phyloP scores from a whole-genome alignment of 2,888 invertebrate genomes.

The Xanthorhoe spadicearia region DNA sequence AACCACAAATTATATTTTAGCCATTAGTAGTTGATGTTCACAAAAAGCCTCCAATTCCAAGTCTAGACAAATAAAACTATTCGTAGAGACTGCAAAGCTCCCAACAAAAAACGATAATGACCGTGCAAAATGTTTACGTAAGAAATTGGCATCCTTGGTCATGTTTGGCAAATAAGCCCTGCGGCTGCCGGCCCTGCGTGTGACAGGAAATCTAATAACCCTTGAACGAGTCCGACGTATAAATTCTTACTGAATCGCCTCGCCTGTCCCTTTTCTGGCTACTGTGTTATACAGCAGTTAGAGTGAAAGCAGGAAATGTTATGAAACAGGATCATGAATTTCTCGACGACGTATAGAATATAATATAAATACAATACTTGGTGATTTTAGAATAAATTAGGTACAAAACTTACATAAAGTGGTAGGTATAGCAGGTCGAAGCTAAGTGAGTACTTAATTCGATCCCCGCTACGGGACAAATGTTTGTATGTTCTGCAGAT shows the following conservation, averaged over 20 bases:
- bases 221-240: constrained; percentile 69
- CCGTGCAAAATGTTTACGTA: constrained; percentile 72
- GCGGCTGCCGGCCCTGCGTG: constrained; percentile 66
- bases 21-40: background rate
- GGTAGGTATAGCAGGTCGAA: too few species aligned
- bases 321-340: background rate
- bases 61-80: constrained; percentile 14
- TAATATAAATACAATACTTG: too few species aligned
- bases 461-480: too few species aligned
- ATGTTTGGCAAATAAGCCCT: constrained; percentile 76
- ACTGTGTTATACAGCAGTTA: constrained; percentile 40
- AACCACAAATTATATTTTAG: background rate
- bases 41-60: background rate
- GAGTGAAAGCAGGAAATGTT: background rate
- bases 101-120: constrained; percentile 69
- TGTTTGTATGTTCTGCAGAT: too few species aligned
- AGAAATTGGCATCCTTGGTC: constrained; percentile 71
- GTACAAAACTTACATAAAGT: too few species aligned
- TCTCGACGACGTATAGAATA: background rate
- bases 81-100: constrained; percentile 46
- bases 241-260: constrained; percentile 67
- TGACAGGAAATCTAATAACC: constrained; percentile 81
- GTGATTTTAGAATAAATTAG: too few species aligned
- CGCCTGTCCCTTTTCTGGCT: constrained; percentile 59
- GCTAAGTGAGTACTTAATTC: too few species aligned